These are phyloP conservation scores for Brenthis daphne DNA, from an alignment of 2,888 invertebrate genomes.

Conservation along the genomic window DNA sequence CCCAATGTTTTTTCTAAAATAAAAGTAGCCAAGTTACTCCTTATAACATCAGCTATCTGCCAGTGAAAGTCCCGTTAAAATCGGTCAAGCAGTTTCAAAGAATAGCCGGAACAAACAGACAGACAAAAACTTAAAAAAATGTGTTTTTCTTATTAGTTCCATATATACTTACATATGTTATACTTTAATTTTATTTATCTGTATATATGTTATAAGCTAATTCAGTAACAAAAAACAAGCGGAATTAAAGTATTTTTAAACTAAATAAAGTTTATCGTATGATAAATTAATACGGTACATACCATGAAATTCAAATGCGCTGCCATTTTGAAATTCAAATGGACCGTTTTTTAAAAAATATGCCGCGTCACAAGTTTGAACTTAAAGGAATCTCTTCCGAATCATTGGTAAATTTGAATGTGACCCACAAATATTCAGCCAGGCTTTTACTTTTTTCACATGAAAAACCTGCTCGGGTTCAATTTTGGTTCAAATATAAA, in stretches of 20 bases:
- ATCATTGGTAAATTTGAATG: conserved; percentile 29
- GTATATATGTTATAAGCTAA: not conserved
- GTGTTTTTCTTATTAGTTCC: no score
- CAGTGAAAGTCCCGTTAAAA: no score
- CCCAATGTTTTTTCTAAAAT: no score
- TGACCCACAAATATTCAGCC: conserved; percentile 31
- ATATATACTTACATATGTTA: no score
- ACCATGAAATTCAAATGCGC: conserved; percentile 47
- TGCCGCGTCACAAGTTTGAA: conserved; percentile 45
- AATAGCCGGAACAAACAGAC: no score
- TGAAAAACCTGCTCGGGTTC: conserved; percentile 15
- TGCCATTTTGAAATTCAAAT: conserved; percentile 50
- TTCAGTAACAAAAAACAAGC: not conserved
- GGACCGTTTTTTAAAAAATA: conserved; percentile 38
- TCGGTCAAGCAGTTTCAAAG: no score
- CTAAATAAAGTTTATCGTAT: conserved; percentile 18
- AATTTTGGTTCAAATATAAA: conserved; percentile 18
- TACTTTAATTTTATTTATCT: no score
- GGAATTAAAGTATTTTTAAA: conserved; percentile 13
- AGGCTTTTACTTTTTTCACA: conserved; percentile 20
- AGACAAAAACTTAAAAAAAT: no score
- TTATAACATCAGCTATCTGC: no score
- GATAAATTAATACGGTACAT: conserved; percentile 17
- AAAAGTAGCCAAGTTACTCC: no score
- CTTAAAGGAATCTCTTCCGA: conserved; percentile 49